Conservation (phyloP, 2,888 invertebrate genomes). For the Drosophila anceps region DNA sequence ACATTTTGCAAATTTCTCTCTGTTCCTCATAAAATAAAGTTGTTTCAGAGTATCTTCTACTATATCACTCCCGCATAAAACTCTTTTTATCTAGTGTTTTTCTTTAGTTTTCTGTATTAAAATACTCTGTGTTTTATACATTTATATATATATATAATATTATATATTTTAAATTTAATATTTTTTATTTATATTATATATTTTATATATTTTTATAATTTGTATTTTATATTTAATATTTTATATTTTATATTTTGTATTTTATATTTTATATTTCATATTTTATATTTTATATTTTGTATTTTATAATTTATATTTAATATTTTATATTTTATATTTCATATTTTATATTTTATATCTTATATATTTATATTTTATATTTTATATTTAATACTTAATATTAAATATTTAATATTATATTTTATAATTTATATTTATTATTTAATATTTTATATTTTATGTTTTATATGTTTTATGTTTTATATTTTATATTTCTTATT, state of each 20-base stretch:
- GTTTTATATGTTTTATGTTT: neutral
- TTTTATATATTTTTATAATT: neutral
- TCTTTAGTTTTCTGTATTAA: too few species aligned
- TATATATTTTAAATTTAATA: neutral
- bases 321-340: neutral
- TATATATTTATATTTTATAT: neutral
- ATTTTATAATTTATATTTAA: slow-evolving; percentile 2
- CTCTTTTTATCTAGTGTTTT: too few species aligned
- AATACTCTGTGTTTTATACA: too few species aligned
- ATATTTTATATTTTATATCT: neutral
- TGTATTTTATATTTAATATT: neutral
- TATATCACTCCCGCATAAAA: too few species aligned
- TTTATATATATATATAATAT: neutral
- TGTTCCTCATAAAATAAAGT: too few species aligned
- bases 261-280: neutral
- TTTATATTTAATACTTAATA: neutral
- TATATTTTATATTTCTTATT: neutral
- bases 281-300: neutral
- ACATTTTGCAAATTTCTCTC: too few species aligned
- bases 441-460: neutral
- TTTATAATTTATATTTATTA: neutral
- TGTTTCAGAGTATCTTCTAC: neutral
- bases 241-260: neutral
- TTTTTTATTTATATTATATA: neutral
- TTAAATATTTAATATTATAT: neutral